Base-by-base conservation (phyloP, 2,113 vertebrate species). In the Galemys pyrenaicus region DNA sequence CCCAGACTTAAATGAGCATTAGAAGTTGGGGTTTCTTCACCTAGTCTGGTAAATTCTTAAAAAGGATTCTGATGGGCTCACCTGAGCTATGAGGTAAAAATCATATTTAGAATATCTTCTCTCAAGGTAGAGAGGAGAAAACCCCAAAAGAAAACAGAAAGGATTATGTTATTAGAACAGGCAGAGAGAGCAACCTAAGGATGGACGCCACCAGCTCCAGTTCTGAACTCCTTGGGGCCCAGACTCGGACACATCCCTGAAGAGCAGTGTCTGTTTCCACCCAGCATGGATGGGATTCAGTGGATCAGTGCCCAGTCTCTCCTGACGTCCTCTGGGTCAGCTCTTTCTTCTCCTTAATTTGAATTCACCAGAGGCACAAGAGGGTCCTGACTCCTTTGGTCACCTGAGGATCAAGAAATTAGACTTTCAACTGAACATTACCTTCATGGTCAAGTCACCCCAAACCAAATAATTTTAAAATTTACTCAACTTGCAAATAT, bases 391-490 rank as follows among this genome's bases (percentile, higher is more conserved):
- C 28, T 22, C 2, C 39, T 73, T 68, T 73, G 44, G 19, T 65
- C 35, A n/a, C 39, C 68, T 37, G 9, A 78, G 19, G 44, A 28
- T 56, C n/a, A 87, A 86, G 58, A 88, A 70, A 82, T 12, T 24
- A 9, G 5, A 37, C 83, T 87, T 84, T 71, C 26, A 54, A 78
- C 46, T 87, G 91, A 58, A 24, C 46, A 9, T n/a, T 26, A 54
- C 86, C 64, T 58, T 89, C 60, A 3, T 80, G 70, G n/a, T 32
- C 64, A 75, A 30, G 37, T 91, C 79, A 93, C 56, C 9, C 75
- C 26, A 73, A 64, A 56, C 41, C 75, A 67, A 70, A 97, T 79
- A 35, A 64, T 49, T 77, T 87, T 41, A 80, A 89, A 91, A 73
- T 90, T 65, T 87, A 89, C 62, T 92, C 28, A 92, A 51, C 10